Evolutionary conservation across 2,888 invertebrate genomes (phyloP).

Genomic region (Pseudococcus jackbeardsleyi): DNA sequence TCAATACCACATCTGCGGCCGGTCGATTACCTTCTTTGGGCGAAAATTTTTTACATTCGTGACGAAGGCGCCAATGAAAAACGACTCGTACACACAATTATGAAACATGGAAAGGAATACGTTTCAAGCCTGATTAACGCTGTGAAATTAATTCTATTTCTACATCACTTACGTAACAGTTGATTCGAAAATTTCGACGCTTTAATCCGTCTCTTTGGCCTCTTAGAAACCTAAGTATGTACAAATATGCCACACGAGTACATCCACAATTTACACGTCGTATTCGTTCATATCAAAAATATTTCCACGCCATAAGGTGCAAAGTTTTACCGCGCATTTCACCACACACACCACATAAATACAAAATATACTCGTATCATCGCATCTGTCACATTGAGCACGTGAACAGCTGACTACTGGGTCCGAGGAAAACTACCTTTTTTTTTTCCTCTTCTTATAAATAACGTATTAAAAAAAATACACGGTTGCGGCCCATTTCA

Average conservation of each 20-base stretch:
- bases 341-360: background rate
- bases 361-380: conserved; percentile 6
- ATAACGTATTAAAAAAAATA: conserved; percentile 41
- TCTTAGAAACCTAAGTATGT: too few relatives aligned
- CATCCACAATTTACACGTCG: too few relatives aligned
- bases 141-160: conserved; percentile 59
- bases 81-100: conserved; percentile 14
- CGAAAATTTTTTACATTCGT: background rate
- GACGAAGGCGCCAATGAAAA: conserved; percentile 29
- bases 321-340: conserved; percentile 30
- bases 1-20: background rate
- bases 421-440: background rate
- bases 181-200: background rate
- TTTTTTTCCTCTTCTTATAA: background rate
- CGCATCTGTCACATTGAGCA: conserved; percentile 46
- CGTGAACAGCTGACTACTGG: conserved; percentile 36
- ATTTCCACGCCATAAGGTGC: conserved; percentile 20
- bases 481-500: background rate
- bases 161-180: conserved; percentile 39
- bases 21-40: conserved; percentile 3
- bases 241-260: too few relatives aligned
- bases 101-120: conserved; percentile 45
- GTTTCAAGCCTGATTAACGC: conserved; percentile 59
- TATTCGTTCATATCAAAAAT: background rate
- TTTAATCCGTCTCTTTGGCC: background rate